phyloP scores from a whole-genome alignment of 1,140 invertebrate genomes.

The Hylaeus anthracinus region DNA sequence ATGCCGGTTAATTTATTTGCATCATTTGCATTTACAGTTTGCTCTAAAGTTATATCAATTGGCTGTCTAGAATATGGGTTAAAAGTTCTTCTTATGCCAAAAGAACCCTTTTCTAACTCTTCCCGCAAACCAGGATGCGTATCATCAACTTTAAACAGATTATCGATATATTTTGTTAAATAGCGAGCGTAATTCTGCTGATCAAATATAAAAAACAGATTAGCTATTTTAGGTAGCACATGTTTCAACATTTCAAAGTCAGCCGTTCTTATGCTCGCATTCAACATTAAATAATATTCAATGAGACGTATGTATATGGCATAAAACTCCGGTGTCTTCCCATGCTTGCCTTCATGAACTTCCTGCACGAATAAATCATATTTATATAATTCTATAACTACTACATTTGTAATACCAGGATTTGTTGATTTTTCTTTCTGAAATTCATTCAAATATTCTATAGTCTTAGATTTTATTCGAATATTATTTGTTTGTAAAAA shows the following conservation, averaged over 20 bases:
- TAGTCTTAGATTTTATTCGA: not conserved
- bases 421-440: constrained; percentile 4
- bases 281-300: constrained; percentile 65
- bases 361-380: constrained; percentile 33
- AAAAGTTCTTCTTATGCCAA: constrained; percentile 21
- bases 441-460: constrained; percentile 8
- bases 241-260: constrained; percentile 43
- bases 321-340: constrained; percentile 72
- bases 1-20: constrained; percentile 35
- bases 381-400: constrained; percentile 47
- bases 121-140: constrained; percentile 29
- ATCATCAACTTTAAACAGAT: constrained; percentile 54
- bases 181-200: constrained; percentile 70
- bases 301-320: constrained; percentile 64
- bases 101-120: constrained; percentile 9
- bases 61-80: constrained; percentile 40
- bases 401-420: constrained; percentile 24
- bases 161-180: constrained; percentile 61
- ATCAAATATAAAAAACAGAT: constrained; percentile 71
- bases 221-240: constrained; percentile 64
- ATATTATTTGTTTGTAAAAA: constrained; percentile 17
- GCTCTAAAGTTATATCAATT: constrained; percentile 48
- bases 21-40: constrained; percentile 50
- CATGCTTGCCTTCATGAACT: constrained; percentile 50
- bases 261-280: constrained; percentile 9